Conservation (phyloP, 2,113 vertebrate species). For the Potamarius usumacintae region DNA sequence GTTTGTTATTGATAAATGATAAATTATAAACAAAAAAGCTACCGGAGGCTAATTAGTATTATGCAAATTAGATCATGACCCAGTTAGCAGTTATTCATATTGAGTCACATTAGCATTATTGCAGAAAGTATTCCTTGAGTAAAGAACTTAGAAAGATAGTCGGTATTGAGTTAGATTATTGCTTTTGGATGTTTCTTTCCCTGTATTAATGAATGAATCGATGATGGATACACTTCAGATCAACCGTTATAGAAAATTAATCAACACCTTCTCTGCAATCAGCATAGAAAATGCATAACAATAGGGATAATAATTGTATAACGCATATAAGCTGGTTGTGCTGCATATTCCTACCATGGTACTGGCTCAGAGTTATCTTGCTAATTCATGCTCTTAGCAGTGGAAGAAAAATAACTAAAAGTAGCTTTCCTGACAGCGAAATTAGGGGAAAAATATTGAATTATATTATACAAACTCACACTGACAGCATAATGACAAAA, state of each 20-base stretch:
- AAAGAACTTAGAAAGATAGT: background rate
- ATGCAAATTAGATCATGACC: slow-evolving; percentile 21
- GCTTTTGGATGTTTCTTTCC: background rate
- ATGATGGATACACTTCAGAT: background rate
- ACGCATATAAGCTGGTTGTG: background rate
- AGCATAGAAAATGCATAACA: background rate
- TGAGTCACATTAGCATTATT: background rate
- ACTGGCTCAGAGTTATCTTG: background rate
- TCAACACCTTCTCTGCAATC: background rate
- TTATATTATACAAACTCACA: background rate
- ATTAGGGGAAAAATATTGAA: background rate
- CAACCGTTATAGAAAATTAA: background rate
- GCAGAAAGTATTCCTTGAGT: background rate
- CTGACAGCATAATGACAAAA: background rate
- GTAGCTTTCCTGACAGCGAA: background rate
- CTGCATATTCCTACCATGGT: background rate
- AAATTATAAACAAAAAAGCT: background rate
- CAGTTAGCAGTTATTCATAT: slow-evolving; percentile 3
- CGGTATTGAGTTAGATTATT: background rate
- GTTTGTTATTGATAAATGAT: slow-evolving; percentile 19
- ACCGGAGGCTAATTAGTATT: slow-evolving; percentile 24
- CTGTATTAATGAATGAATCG: background rate
- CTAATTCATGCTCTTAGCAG: background rate
- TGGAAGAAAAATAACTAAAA: background rate
- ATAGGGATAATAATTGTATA: background rate